These are phyloP conservation scores for Coracias cyanogaster DNA, from an alignment of 2,797 vertebrate species.

Conservation along the genomic window DNA sequence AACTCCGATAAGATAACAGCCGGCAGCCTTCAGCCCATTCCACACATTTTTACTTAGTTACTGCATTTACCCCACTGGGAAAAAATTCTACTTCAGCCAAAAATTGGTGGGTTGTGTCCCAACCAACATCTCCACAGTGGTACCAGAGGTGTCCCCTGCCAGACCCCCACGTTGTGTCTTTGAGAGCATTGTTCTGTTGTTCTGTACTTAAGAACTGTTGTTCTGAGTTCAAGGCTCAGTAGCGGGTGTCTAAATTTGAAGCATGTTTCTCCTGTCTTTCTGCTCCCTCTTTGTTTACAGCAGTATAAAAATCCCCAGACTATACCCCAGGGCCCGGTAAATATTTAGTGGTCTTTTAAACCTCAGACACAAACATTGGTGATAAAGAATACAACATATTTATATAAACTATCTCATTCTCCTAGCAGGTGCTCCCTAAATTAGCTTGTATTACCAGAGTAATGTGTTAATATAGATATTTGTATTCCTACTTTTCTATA, in stretches of 20 bases:
- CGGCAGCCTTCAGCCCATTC: not conserved
- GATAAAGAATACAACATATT: not conserved
- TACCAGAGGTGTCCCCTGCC: not conserved
- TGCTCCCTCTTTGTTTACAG: not conserved
- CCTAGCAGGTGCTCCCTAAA: not conserved
- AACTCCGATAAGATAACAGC: not conserved
- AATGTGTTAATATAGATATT: not conserved
- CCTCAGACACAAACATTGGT: not conserved
- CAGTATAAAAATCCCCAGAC: not conserved
- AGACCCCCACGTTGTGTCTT: not conserved
- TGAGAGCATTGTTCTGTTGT: not conserved
- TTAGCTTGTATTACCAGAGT: not conserved
- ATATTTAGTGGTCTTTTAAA: not conserved
- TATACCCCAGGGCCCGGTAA: not conserved
- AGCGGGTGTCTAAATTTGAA: not conserved
- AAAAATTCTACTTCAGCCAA: not conserved
- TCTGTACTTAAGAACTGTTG: not conserved
- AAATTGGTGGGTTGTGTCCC: not conserved
- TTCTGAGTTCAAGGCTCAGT: not conserved
- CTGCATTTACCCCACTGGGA: not conserved
- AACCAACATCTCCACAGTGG: not conserved
- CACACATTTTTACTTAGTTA: slow-evolving; percentile 20
- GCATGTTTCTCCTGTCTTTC: not conserved
- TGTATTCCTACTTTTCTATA: not conserved
- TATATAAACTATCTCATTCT: not conserved